A percentile compares a stretch with the other conserved stretches of the same genome.
Conservation (phyloP, 1,140 invertebrate species). For the Drosophila trapezifrons region DNA sequence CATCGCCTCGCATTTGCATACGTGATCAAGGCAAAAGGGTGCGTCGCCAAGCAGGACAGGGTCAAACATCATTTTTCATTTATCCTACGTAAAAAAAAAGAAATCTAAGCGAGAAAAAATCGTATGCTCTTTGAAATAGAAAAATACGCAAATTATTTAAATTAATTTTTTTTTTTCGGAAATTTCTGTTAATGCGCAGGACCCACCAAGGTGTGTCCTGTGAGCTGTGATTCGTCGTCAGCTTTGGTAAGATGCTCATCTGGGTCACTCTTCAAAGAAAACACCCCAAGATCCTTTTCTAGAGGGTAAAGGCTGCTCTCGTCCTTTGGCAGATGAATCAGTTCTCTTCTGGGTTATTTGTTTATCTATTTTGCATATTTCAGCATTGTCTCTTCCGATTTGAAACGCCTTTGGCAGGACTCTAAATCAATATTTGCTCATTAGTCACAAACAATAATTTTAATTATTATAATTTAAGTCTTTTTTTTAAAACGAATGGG, state of each 20-base stretch:
- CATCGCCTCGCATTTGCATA: conserved; percentile 68
- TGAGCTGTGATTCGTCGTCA: background rate
- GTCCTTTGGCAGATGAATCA: background rate
- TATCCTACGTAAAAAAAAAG: conserved; percentile 36
- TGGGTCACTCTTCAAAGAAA: conserved; percentile 32
- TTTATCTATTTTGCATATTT: conserved; percentile 68
- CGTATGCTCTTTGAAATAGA: conserved; percentile 33
- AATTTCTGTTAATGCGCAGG: conserved; percentile 22
- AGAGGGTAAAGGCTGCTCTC: background rate
- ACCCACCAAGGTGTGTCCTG: conserved; percentile 24
- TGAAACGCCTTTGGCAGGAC: conserved; percentile 21
- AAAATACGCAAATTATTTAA: conserved; percentile 53
- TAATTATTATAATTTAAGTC: conserved; percentile 64
- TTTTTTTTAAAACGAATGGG: background rate
- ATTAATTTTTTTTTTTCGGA: conserved; percentile 13
- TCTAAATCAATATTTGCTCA: conserved; percentile 75
- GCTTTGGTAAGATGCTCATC: background rate
- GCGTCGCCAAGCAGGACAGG: conserved; percentile 39
- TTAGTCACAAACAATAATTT: conserved; percentile 77
- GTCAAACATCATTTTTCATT: conserved; percentile 80
- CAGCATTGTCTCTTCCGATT: conserved; percentile 38
- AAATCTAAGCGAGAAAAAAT: conserved; percentile 21
- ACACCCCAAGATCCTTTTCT: conserved; percentile 13
- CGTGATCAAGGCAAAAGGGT: conserved; percentile 68
- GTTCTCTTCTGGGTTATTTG: conserved; percentile 39